Percentiles rank a stretch among this genome's conserved stretches.
phyloP scores from a whole-genome alignment of 2,888 invertebrate genomes.

The Odontomyia ornata region DNA sequence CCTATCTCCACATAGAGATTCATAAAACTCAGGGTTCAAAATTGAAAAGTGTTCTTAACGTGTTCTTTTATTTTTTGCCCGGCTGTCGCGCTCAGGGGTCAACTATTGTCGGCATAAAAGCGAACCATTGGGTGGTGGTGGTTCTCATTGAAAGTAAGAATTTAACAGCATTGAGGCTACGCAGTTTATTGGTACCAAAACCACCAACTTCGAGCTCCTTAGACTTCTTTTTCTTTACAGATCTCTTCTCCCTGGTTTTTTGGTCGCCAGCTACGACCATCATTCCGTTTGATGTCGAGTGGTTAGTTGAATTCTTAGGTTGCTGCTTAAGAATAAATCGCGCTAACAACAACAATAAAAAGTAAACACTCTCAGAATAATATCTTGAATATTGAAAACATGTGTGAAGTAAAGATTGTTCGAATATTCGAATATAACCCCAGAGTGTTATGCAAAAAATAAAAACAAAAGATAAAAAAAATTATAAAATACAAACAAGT shows the following conservation, averaged over 20 bases:
- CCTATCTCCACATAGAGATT: background rate
- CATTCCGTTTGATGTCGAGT: background rate
- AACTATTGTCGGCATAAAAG: too few species aligned
- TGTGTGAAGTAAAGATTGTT: background rate
- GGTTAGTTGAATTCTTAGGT: background rate
- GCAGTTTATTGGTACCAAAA: background rate
- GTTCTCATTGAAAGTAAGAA: background rate
- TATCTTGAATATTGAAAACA: slow-evolving; percentile 10
- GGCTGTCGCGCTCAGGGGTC: too few species aligned
- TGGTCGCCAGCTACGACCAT: too few species aligned
- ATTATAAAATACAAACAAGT: too few species aligned
- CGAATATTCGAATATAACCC: background rate
- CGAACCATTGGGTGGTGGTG: background rate
- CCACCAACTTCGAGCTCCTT: background rate
- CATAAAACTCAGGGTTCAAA: background rate
- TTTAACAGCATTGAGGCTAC: background rate
- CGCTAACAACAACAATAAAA: slow-evolving; percentile 4
- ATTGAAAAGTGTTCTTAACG: background rate
- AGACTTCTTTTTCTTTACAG: background rate
- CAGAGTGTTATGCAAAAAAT: too few species aligned
- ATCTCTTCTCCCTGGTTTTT: background rate
- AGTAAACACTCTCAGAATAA: slow-evolving; percentile 1
- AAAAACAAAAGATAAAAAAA: too few species aligned
- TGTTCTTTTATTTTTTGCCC: background rate
- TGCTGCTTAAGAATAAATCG: background rate